Evolutionary conservation across 2,113 vertebrate species (phyloP), one percentile per base, ranked within the genome.

Genomic region (Gadus macrocephalus): DNA sequence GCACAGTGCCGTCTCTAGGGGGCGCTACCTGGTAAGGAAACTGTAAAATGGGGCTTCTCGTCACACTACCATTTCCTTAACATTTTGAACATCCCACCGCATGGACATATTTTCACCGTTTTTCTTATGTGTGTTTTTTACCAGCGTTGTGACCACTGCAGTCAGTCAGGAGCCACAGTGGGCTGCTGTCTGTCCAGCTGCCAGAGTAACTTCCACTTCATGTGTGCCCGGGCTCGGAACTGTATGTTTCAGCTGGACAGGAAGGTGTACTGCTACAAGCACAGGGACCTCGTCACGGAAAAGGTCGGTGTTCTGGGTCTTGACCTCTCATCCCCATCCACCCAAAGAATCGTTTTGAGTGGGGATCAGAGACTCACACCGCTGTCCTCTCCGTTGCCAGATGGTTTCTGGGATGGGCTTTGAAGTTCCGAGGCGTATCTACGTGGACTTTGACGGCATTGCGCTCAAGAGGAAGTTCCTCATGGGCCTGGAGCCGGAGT

Each of bases 191-290:
- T 96, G 0, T 82, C 93, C 31, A 93, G 94, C 22, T 97, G 95
- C 78, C 92, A 93, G 85, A 95, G 95, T 86, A 97, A 96, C 74
- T 97, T 93, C 82, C 95, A 97, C 87, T 97, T 96, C 88, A 96
- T 96, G 95, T 97, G 95, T 0, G 95, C 95, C 53, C 94, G 95
- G 27, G 87, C 89, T 60, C 87, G 91, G 63, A 91, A 85, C 74
- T 96, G 95, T 68, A 90, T 94, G 77, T 97, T 96, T 81, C 94
- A 96, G 88, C 88, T 90, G 2, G 95, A 97, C 89, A 94, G 93
- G 85, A 95, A 94, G 77, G 91, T 97, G 38, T 97, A 92, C 89
- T 97, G 95, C 83, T 87, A 86, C 85, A 92, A 91, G 67, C 95
- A 97, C 81, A 87, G 89, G 11, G 93, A 93, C 66, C 93, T 95